Evolutionary conservation across 1,140 invertebrate species (phyloP).

Genomic region (Ceratoteleas bidentatus): DNA sequence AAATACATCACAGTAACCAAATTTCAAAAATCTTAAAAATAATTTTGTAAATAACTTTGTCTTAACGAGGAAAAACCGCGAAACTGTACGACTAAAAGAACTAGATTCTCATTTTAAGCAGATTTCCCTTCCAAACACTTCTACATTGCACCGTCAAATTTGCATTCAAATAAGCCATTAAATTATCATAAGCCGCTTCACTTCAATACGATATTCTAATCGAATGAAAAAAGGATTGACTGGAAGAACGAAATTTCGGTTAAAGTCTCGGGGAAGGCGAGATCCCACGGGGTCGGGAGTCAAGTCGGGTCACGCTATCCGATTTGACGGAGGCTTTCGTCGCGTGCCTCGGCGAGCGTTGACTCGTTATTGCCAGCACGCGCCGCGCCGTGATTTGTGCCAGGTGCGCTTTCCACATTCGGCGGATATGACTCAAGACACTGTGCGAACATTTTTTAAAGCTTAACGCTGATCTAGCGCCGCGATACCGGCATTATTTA

Average conservation of each 20-base stretch:
- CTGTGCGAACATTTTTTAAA: constrained; percentile 58
- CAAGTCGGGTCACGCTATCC: constrained; percentile 61
- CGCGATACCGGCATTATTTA: too few relatives aligned
- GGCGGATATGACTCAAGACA: constrained; percentile 65
- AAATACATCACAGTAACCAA: too few relatives aligned
- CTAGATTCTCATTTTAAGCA: too few relatives aligned
- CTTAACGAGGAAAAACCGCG: too few relatives aligned
- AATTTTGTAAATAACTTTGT: too few relatives aligned
- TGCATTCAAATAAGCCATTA: too few relatives aligned
- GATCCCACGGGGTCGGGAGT: constrained; percentile 58
- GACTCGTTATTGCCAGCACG: constrained; percentile 59
- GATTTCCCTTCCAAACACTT: too few relatives aligned
- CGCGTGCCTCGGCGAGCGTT: constrained; percentile 55
- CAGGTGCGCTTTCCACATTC: constrained; percentile 58
- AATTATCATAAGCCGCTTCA: background rate
- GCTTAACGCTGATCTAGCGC: constrained; percentile 18
- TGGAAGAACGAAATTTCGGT: constrained; percentile 42
- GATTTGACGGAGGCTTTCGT: constrained; percentile 55
- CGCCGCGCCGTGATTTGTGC: constrained; percentile 54
- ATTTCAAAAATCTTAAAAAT: too few relatives aligned
- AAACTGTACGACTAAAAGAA: too few relatives aligned
- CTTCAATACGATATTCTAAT: constrained; percentile 1
- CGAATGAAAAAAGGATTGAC: constrained; percentile 13
- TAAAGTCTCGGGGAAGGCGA: constrained; percentile 29
- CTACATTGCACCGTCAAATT: too few relatives aligned